Evolutionary conservation across 1,140 invertebrate genomes (phyloP).

Genomic region (Sinella curviseta): DNA sequence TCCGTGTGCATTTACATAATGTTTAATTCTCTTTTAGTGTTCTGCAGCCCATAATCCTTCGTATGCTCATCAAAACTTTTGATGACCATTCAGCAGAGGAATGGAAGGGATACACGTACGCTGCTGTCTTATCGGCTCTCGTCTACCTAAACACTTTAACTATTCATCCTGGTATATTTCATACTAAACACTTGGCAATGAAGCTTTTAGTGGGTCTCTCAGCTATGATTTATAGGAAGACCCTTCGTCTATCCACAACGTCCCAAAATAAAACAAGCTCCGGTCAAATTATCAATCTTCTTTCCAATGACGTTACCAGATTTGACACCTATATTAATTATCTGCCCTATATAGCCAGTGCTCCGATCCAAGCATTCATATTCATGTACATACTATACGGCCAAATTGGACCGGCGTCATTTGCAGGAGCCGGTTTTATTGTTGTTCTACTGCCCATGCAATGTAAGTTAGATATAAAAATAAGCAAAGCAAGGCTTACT

Average conservation of each 20-base stretch:
- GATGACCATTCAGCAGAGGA: not conserved
- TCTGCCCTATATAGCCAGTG: constrained; percentile 76
- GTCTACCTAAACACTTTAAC: not conserved
- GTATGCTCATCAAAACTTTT: not conserved
- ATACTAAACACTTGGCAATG: no score
- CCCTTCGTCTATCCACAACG: constrained; percentile 47
- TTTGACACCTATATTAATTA: no score
- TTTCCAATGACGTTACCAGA: no score
- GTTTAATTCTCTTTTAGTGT: not conserved
- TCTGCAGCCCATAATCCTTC: not conserved
- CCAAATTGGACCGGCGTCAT: constrained; percentile 54
- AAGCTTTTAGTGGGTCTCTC: not conserved
- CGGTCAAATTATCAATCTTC: constrained; percentile 69
- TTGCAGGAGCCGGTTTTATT: constrained; percentile 57
- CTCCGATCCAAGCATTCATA: constrained; percentile 74
- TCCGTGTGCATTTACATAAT: not conserved
- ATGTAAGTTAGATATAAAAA: no score
- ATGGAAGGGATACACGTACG: not conserved
- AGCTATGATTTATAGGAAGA: not conserved
- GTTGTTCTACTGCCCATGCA: constrained; percentile 58
- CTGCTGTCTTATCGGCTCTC: not conserved
- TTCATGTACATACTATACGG: constrained; percentile 72
- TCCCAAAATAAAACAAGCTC: constrained; percentile 59
- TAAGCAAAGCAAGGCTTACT: not conserved
- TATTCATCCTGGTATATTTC: not conserved